A percentile compares a stretch with the other conserved stretches of the same genome.
phyloP scores from a whole-genome alignment of 1,140 invertebrate species.

The Galleria mellonella region DNA sequence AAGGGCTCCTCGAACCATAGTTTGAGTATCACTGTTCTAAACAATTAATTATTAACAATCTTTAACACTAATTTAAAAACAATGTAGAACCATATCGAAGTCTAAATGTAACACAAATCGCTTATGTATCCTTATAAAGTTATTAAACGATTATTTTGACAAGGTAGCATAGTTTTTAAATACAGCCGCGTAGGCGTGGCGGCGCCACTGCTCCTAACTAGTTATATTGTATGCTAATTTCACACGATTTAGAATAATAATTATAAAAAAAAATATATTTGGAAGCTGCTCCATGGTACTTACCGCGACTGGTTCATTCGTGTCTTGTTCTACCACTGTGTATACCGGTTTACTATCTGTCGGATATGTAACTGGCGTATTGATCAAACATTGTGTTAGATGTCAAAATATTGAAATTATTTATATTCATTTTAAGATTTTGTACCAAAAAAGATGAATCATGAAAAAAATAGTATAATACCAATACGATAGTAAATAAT shows the following conservation, averaged over 20 bases:
- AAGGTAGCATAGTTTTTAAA: slow-evolving; percentile 16
- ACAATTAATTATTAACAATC: slow-evolving; percentile 26
- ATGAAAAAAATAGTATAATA: too few species aligned
- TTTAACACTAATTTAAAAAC: slow-evolving; percentile 10
- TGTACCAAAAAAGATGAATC: too few species aligned
- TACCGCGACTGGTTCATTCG: slow-evolving; percentile 27
- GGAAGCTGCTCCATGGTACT: slow-evolving; percentile 35
- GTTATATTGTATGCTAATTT: slow-evolving; percentile 65
- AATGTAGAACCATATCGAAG: slow-evolving; percentile 13
- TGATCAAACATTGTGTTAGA: too few species aligned
- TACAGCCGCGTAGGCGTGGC: slow-evolving; percentile 34
- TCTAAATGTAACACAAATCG: slow-evolving; percentile 5
- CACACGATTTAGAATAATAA: slow-evolving; percentile 50
- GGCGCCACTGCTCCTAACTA: slow-evolving; percentile 44
- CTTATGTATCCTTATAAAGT: slow-evolving; percentile 2
- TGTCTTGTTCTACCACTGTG: too few species aligned
- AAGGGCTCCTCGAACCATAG: too few species aligned
- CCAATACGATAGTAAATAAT: too few species aligned
- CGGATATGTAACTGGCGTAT: too few species aligned
- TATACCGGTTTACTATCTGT: not conserved
- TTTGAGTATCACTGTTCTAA: too few species aligned
- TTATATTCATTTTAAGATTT: too few species aligned
- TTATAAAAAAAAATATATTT: slow-evolving; percentile 51
- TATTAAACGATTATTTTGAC: slow-evolving; percentile 17
- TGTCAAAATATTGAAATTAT: too few species aligned